A percentile compares a stretch with the other conserved stretches of the same genome.
These are phyloP conservation scores for Conger conger DNA, from an alignment of 2,113 vertebrate species.

Conservation along the genomic window DNA sequence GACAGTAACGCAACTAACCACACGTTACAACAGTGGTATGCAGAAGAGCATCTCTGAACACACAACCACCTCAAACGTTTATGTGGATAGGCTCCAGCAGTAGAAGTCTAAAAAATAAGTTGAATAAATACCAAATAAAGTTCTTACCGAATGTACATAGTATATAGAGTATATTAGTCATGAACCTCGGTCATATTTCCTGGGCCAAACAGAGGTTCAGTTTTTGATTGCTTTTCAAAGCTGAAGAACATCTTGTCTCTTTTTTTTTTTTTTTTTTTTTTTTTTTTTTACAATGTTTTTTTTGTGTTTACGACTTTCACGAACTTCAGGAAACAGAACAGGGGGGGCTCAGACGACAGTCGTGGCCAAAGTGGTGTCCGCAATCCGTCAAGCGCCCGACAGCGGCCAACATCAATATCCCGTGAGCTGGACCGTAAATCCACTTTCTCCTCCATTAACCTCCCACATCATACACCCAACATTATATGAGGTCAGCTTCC, in stretches of 20 bases:
- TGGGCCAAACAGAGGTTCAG: not conserved
- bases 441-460: not conserved
- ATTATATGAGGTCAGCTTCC: not conserved
- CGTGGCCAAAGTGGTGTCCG: not conserved
- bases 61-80: too few relatives aligned
- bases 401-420: not conserved
- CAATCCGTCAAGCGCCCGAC: not conserved
- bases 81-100: too few relatives aligned
- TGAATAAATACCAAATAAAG: too few relatives aligned
- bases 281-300: not conserved
- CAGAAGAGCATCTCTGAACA: too few relatives aligned
- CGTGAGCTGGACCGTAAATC: not conserved
- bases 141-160: not conserved
- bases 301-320: not conserved
- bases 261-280: not conserved
- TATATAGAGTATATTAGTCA: not conserved
- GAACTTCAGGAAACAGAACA: not conserved
- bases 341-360: not conserved
- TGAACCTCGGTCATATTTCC: not conserved
- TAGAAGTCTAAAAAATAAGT: too few relatives aligned
- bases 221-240: not conserved
- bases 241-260: not conserved
- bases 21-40: too few relatives aligned
- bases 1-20: too few relatives aligned
- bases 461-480: not conserved